Conservation (phyloP, 1,140 invertebrate species). For the Microvelia longipes region DNA sequence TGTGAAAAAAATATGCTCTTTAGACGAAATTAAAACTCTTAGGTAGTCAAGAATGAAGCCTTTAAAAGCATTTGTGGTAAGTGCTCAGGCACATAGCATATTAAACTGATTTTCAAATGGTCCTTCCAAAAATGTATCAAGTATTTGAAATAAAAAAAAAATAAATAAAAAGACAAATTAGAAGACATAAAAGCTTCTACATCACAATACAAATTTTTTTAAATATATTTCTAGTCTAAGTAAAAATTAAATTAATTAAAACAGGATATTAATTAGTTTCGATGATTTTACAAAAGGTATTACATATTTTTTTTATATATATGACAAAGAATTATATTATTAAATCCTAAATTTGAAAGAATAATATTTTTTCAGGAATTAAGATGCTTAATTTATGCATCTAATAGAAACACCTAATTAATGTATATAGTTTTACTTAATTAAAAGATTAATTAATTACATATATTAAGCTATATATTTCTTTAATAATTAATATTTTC, state of each 20-base stretch:
- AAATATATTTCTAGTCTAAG: neutral
- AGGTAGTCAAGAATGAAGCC: too few relatives aligned
- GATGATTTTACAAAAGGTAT: neutral
- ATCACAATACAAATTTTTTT: neutral
- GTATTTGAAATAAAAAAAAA: neutral
- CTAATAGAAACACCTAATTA: too few relatives aligned
- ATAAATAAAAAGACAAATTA: neutral
- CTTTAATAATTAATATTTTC: too few relatives aligned
- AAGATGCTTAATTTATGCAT: too few relatives aligned
- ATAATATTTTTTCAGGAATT: too few relatives aligned
- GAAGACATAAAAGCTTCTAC: neutral
- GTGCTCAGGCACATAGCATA: too few relatives aligned
- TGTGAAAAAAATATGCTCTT: too few relatives aligned
- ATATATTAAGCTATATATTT: neutral
- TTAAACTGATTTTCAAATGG: too few relatives aligned
- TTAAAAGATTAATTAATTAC: neutral
- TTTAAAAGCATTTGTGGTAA: too few relatives aligned
- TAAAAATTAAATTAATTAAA: neutral
- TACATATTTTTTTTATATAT: neutral
- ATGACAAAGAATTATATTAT: neutral
- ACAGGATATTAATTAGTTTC: neutral
- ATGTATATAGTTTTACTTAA: too few relatives aligned
- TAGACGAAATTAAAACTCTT: too few relatives aligned
- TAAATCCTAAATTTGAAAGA: neutral
- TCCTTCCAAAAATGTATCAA: too few relatives aligned